phyloP scores from a whole-genome alignment of 2,888 invertebrate genomes.

The Cataglyphis albicans region DNA sequence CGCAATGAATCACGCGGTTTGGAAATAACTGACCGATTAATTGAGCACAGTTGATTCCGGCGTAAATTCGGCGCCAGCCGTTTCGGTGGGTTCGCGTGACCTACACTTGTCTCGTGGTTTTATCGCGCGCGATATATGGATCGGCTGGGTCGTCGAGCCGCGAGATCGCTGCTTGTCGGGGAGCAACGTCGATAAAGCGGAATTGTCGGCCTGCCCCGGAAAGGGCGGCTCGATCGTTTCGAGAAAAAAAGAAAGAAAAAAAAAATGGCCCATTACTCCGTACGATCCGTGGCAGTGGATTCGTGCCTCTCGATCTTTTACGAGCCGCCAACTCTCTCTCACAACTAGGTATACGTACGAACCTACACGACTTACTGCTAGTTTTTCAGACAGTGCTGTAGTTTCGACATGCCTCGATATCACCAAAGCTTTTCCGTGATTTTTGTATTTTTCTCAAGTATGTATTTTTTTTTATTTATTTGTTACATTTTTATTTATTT shows the following conservation, averaged over 20 bases:
- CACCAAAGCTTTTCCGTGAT: not conserved
- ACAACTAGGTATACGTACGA: not conserved
- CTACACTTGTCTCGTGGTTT: conserved; percentile 56
- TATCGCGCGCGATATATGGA: conserved; percentile 42
- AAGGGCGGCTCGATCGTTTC: conserved; percentile 51
- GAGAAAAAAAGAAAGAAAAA: not conserved
- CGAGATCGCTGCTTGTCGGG: conserved; percentile 54
- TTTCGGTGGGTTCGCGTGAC: conserved; percentile 44
- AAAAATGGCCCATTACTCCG: conserved; percentile 58
- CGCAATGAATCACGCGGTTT: conserved; percentile 39
- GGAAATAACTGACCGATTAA: conserved; percentile 49
- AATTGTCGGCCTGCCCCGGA: conserved; percentile 53
- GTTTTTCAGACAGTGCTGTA: conserved; percentile 5
- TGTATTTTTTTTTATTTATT: not conserved
- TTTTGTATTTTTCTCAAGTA: not conserved
- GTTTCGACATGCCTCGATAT: not conserved
- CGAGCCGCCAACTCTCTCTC: conserved; percentile 44
- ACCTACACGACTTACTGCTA: conserved; percentile 58
- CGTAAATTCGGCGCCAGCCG: conserved; percentile 43
- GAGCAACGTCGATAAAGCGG: conserved; percentile 59
- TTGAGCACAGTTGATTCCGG: conserved; percentile 52
- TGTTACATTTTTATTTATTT: not conserved
- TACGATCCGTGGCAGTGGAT: conserved; percentile 62
- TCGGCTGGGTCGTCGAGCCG: conserved; percentile 28
- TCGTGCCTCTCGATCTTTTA: conserved; percentile 66